These are phyloP conservation scores for Pemphredon lugubris DNA, from an alignment of 2,888 invertebrate species.

Conservation along the genomic window DNA sequence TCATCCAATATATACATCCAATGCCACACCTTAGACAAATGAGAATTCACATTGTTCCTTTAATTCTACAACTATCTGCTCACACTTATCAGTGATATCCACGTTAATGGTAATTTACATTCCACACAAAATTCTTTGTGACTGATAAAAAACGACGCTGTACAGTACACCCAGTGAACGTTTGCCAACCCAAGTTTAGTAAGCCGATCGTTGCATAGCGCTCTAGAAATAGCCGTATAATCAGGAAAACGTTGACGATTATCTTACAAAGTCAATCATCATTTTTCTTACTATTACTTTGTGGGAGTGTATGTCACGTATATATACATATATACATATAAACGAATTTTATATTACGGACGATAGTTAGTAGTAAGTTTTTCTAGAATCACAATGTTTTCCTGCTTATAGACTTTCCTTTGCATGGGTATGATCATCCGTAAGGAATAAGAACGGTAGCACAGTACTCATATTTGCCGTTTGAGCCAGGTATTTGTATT, in stretches of 20 bases:
- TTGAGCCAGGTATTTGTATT: neutral
- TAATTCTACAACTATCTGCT: conserved; percentile 24
- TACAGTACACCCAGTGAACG: conserved; percentile 11
- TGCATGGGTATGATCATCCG: conserved; percentile 20
- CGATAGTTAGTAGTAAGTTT: conserved; percentile 9
- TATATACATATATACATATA: conserved; percentile 21
- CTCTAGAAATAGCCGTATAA: conserved; percentile 9
- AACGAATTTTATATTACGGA: conserved; percentile 23
- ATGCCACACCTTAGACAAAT: conserved; percentile 28
- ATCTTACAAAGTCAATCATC: conserved; percentile 10
- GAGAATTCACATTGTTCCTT: conserved; percentile 30
- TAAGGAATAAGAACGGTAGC: conserved; percentile 7
- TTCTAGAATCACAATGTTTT: conserved; percentile 38
- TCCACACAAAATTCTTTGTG: conserved; percentile 37
- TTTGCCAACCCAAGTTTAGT: no score
- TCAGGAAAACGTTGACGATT: conserved; percentile 40
- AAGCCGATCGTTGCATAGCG: conserved; percentile 14
- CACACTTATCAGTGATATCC: conserved; percentile 32
- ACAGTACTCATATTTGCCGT: conserved; percentile 10
- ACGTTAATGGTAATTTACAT: conserved; percentile 41
- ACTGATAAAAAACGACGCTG: conserved; percentile 12
- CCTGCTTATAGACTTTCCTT: conserved; percentile 23
- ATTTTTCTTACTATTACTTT: conserved; percentile 29
- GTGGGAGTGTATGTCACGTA: conserved; percentile 24
- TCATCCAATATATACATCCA: no score